These are phyloP conservation scores for Cheilosia vernalis DNA, from an alignment of 2,888 invertebrate genomes.

Conservation along the genomic window DNA sequence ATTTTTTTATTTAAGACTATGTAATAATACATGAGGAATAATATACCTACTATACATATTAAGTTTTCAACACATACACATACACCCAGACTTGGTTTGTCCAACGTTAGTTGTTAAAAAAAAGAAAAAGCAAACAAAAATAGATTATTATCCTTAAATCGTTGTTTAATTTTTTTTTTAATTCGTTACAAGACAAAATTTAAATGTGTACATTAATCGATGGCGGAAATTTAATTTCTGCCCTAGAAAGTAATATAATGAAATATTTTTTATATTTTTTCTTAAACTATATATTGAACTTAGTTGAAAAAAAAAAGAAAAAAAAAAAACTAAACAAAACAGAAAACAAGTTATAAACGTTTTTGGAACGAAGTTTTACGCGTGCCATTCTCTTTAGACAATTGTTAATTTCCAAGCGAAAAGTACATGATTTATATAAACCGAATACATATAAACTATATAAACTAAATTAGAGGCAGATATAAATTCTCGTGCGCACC, in stretches of 20 bases:
- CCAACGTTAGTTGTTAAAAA: constrained; percentile 58
- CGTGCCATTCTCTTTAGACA: constrained; percentile 69
- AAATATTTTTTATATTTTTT: constrained; percentile 64
- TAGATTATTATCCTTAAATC: constrained; percentile 39
- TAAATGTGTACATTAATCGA: constrained; percentile 62
- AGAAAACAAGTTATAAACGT: constrained; percentile 10
- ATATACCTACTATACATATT: constrained; percentile 54
- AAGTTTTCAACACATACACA: constrained; percentile 53
- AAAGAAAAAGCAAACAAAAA: constrained; percentile 19
- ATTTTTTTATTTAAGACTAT: constrained; percentile 68
- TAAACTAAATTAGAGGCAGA: constrained; percentile 36
- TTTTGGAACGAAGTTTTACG: constrained; percentile 60
- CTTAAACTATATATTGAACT: constrained; percentile 38
- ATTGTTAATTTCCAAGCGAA: constrained; percentile 61
- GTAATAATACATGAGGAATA: constrained; percentile 61
- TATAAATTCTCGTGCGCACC: constrained; percentile 38
- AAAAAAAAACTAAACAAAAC: constrained; percentile 11
- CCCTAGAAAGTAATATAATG: constrained; percentile 44
- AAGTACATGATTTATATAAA: constrained; percentile 58
- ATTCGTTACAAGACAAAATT: constrained; percentile 41
- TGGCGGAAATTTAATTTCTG: constrained; percentile 66
- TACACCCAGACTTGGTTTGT: constrained; percentile 38
- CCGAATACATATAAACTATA: constrained; percentile 1
- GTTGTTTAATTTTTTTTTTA: constrained; percentile 46
- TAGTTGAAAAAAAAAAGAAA: constrained; percentile 34